A percentile compares a stretch with the other conserved stretches of the same genome.
Evolutionary conservation across 2,888 invertebrate genomes (phyloP).

Genomic region (Acanthoscelides obtectus): DNA sequence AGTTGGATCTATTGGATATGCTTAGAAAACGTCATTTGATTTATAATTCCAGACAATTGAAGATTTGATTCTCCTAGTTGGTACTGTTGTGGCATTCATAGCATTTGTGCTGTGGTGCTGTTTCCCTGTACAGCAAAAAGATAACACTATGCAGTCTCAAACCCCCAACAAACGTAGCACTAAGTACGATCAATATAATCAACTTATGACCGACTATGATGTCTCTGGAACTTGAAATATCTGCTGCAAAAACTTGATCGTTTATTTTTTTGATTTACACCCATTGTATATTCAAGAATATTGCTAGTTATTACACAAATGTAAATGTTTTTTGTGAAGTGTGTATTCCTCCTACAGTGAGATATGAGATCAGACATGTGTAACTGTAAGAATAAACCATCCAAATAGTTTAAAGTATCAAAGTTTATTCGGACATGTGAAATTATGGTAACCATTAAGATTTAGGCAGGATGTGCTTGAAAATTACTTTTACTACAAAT

Average conservation of each 20-base stretch:
- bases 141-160: slow-evolving; percentile 29
- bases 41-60: slow-evolving; percentile 52
- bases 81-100: slow-evolving; percentile 59
- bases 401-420: no score
- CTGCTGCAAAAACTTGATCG: background rate
- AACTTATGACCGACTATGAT: slow-evolving; percentile 30
- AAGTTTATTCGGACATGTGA: no score
- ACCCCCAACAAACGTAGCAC: slow-evolving; percentile 8
- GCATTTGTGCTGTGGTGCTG: slow-evolving; percentile 63
- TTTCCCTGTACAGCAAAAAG: slow-evolving; percentile 51
- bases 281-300: background rate
- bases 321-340: background rate
- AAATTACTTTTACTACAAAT: no score
- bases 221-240: slow-evolving; percentile 3
- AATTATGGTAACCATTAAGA: no score
- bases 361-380: background rate
- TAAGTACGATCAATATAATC: slow-evolving; percentile 41
- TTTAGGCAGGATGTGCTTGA: no score
- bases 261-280: background rate
- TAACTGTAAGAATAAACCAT: no score
- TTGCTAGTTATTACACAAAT: background rate
- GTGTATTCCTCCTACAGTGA: background rate
- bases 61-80: slow-evolving; percentile 58
- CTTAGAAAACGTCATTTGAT: background rate
- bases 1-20: slow-evolving; percentile 32